Evolutionary conservation across 2,113 vertebrate genomes (phyloP).

Genomic region (Cynopterus brachyotis): DNA sequence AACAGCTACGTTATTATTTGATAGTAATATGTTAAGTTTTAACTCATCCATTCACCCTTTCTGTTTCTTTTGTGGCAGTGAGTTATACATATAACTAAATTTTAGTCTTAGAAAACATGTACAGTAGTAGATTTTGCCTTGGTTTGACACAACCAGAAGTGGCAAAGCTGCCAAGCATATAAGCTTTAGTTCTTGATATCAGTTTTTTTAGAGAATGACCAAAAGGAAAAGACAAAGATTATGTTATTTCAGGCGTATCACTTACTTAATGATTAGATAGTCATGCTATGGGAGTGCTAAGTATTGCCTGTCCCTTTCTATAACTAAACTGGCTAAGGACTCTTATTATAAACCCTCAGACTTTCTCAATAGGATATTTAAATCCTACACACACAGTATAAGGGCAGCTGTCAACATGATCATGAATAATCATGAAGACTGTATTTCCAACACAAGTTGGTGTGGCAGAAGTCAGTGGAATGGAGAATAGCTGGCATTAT

Average conservation of each 20-base stretch:
- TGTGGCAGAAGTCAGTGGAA: not conserved
- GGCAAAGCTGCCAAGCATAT: not conserved
- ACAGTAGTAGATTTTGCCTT: not conserved
- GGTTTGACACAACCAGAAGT: not conserved
- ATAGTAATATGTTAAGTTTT: not conserved
- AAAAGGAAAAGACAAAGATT: not conserved
- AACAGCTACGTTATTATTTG: conserved; percentile 3
- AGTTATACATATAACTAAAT: not conserved
- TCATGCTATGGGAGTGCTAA: not conserved
- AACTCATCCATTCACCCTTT: not conserved
- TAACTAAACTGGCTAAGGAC: not conserved
- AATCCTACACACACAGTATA: not conserved
- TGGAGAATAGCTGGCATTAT: not conserved
- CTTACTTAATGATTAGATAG: not conserved
- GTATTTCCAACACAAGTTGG: too few species aligned
- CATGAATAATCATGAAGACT: not conserved
- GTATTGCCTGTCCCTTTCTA: not conserved
- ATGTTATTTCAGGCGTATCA: not conserved
- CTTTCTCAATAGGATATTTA: not conserved
- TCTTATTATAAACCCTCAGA: not conserved
- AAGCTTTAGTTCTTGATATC: not conserved
- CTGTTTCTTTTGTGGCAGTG: not conserved
- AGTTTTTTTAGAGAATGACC: not conserved
- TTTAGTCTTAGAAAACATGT: not conserved
- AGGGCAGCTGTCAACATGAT: not conserved